phyloP scores from a whole-genome alignment of 2,888 invertebrate species.

The Kryphioiulus occultus region DNA sequence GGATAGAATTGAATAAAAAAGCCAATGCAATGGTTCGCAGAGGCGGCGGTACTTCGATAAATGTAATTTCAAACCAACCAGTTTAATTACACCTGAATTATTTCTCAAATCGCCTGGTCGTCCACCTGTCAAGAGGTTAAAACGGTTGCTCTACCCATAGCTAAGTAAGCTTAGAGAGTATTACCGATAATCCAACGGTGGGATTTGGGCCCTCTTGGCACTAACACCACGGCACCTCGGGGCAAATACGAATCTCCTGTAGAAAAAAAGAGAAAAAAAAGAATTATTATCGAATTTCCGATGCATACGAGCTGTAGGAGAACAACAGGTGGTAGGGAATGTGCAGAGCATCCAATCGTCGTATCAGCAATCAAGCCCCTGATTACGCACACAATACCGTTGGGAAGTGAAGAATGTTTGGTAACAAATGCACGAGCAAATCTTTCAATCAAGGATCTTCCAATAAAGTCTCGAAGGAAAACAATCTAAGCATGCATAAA shows the following conservation, averaged over 20 bases:
- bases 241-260: constrained; percentile 43
- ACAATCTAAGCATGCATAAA: neutral
- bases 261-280: neutral
- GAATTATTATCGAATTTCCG: neutral
- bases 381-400: neutral
- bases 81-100: constrained; percentile 1
- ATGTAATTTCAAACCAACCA: neutral
- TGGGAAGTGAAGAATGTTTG: neutral
- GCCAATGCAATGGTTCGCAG: neutral
- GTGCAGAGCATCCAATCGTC: neutral
- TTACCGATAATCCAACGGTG: constrained; percentile 44
- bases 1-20: neutral
- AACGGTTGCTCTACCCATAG: neutral
- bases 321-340: constrained; percentile 17
- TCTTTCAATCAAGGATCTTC: neutral
- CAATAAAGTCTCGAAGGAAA: constrained; percentile 3
- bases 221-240: constrained; percentile 47
- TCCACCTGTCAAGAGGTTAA: neutral
- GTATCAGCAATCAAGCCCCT: constrained; percentile 10
- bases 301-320: neutral
- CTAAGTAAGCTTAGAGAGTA: neutral
- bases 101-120: neutral
- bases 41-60: neutral
- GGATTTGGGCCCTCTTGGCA: constrained; percentile 45
- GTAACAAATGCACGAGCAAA: neutral